Conservation (phyloP, 2,888 invertebrate genomes). For the Drosophila nr. perissopoda region DNA sequence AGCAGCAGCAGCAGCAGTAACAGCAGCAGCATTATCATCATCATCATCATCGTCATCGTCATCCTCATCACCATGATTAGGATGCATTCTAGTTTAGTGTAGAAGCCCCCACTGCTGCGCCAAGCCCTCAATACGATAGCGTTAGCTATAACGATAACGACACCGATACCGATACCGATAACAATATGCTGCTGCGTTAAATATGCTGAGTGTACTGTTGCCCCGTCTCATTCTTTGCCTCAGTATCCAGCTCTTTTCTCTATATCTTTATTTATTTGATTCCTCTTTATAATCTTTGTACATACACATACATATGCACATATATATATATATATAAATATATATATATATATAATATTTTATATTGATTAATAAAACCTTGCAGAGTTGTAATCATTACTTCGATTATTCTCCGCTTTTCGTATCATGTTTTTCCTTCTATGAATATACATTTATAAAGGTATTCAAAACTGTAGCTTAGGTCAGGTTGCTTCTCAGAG, state of each 20-base stretch:
- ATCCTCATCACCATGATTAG: not conserved
- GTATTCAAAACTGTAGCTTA: not conserved
- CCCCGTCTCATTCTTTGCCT: slow-evolving; percentile 17
- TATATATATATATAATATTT: no score
- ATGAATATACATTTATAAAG: not conserved
- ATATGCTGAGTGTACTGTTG: slow-evolving; percentile 32
- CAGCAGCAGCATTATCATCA: not conserved
- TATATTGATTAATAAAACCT: not conserved
- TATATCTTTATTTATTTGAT: slow-evolving; percentile 4
- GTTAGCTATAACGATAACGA: not conserved
- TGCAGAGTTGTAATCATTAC: slow-evolving; percentile 7
- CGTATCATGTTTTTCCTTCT: not conserved
- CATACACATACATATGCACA: not conserved
- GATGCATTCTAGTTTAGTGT: slow-evolving; percentile 4
- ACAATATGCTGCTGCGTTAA: slow-evolving; percentile 27
- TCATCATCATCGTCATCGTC: not conserved
- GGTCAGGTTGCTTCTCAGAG: not conserved
- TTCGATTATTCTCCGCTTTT: slow-evolving; percentile 4
- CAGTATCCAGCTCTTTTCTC: slow-evolving; percentile 14
- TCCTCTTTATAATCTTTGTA: slow-evolving; percentile 1
- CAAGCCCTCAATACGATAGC: not conserved
- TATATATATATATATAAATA: not conserved
- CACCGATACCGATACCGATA: slow-evolving; percentile 20
- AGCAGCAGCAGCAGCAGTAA: slow-evolving; percentile 4
- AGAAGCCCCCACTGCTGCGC: not conserved